Conservation (phyloP, 64 coral and sea anemone species). For the Catalaphyllia jardinei region DNA sequence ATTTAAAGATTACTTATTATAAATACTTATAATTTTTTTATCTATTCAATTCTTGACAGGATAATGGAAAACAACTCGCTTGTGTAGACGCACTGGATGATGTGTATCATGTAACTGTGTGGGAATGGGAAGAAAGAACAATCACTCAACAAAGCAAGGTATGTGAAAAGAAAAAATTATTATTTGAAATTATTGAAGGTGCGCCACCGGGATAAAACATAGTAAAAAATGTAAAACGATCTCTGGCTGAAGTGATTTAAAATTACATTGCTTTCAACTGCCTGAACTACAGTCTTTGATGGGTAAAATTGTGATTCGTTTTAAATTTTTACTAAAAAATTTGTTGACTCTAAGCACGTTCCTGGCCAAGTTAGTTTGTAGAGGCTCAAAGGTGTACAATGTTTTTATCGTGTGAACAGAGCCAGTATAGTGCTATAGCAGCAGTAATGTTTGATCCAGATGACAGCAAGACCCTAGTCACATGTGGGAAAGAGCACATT, state of each 20-base stretch:
- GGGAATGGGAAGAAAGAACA: conserved; percentile 78
- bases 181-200: not conserved
- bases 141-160: conserved; percentile 71
- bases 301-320: too few relatives aligned
- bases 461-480: conserved; percentile 73
- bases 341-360: not conserved
- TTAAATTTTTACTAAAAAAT: too few relatives aligned
- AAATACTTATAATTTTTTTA: too few relatives aligned
- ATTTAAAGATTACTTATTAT: too few relatives aligned
- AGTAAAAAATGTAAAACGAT: too few relatives aligned
- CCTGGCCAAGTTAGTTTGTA: not conserved
- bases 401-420: conserved; percentile 1
- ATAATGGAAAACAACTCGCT: conserved; percentile 71
- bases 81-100: conserved; percentile 66
- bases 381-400: not conserved
- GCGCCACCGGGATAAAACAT: too few relatives aligned
- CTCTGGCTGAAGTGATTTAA: too few relatives aligned
- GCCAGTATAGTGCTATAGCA: conserved; percentile 49
- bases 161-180: not conserved
- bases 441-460: conserved; percentile 78
- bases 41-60: conserved; percentile 15
- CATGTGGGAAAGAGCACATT: conserved; percentile 84
- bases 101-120: conserved; percentile 41
- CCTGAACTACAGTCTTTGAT: too few relatives aligned
- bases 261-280: too few relatives aligned